phyloP scores from a whole-genome alignment of 2,888 invertebrate genomes.

The Masnerella sp. region DNA sequence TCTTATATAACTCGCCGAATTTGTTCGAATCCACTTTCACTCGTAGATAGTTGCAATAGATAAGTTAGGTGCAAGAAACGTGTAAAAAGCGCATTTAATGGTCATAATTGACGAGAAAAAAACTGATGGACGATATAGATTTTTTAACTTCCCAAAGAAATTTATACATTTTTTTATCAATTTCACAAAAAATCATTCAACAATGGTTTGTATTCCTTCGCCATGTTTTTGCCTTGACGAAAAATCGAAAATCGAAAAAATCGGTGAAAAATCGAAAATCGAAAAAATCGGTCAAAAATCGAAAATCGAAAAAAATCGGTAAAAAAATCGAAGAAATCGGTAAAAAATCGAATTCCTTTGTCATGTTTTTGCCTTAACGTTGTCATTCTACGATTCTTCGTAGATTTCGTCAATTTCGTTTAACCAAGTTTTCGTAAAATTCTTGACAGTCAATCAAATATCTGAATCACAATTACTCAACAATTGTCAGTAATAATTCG shows the following conservation, averaged over 20 bases:
- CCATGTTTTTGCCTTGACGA: no score
- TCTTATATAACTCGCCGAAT: slow-evolving; percentile 23
- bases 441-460: slow-evolving; percentile 13
- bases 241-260: no score
- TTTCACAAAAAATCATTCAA: no score
- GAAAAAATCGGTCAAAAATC: no score
- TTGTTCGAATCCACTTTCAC: slow-evolving; percentile 32
- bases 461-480: slow-evolving; percentile 28
- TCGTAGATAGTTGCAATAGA: slow-evolving; percentile 10
- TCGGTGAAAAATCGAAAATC: no score
- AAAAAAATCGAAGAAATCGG: no score
- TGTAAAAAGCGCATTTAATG: background rate
- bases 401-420: background rate
- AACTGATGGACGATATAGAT: background rate
- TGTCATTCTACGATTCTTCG: background rate
- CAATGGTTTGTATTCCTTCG: no score
- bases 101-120: background rate
- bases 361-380: no score
- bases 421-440: background rate
- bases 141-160: no score
- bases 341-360: no score
- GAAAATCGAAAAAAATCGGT: no score
- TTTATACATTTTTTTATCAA: no score
- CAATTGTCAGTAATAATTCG: slow-evolving; percentile 9
- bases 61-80: background rate